Base-by-base conservation (phyloP, 2,113 vertebrate genomes). In the Cervus canadensis region DNA sequence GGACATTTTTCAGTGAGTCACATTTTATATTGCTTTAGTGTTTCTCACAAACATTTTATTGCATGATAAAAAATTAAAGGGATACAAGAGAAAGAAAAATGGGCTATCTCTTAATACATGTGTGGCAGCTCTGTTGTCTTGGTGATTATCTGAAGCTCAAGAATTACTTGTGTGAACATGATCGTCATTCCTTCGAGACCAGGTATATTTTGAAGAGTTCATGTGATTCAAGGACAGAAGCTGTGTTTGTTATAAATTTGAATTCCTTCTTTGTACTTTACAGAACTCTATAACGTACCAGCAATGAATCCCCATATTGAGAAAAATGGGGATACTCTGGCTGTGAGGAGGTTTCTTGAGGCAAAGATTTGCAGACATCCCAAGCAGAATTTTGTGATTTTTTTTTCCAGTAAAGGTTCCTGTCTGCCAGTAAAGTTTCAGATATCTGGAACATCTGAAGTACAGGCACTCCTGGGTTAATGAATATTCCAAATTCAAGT, bases 1-100 rank as follows among this genome's bases (percentile, higher is more conserved):
- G 17, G 30, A 23, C 19, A 36, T 92, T 40, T n/a, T n/a, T n/a
- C 60, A 33, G 5, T 93, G 40, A 96, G 62, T 74, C 59, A 59
- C 12, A 52, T 59, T 92, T 92, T 59, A 82, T 76, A 28, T 52
- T 57, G 14, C 79, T 59, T 50, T 59, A 14, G 26, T 95, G 57
- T 95, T 78, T 83, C 56, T 97, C 16, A 43, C 52, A 89, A 74
- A 64, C 19, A 76, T 91, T 95, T 92, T 88, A 67, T 82, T 91
- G 60, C 67, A 88, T 26, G 45, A 86, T 25, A 81, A 26, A 76
- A 89, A 45, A 97, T 56, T 94, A 25, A 86, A 96, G 89, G 92
- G 59, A 95, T 40, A 95, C 14, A 60, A 56, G 87, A 93, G 43
- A 43, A 94, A 84, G 59, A 85, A 76, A 97, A 92, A 81, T 7